A percentile compares a stretch with the other conserved stretches of the same genome.
Evolutionary conservation across 1,140 invertebrate species (phyloP).

Genomic region (Zaprionus ornatus): DNA sequence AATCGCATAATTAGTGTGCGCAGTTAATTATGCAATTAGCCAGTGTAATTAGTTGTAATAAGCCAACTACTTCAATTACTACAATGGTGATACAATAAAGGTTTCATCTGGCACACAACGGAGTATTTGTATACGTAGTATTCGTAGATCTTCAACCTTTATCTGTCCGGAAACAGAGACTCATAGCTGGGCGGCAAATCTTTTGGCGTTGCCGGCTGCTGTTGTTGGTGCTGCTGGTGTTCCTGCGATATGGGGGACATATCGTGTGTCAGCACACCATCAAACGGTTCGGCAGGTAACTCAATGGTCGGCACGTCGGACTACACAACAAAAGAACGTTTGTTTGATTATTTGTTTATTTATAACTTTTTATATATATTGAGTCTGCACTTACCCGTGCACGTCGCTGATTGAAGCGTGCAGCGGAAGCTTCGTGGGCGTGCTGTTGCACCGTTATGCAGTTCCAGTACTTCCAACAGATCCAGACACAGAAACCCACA

Average conservation of each 20-base stretch:
- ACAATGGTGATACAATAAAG: conserved; percentile 43
- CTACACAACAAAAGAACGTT: conserved; percentile 26
- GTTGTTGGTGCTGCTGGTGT: conserved; percentile 41
- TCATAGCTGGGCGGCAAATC: conserved; percentile 82
- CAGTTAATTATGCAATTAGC: conserved; percentile 28
- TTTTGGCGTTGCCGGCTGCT: conserved; percentile 68
- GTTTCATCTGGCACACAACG: conserved; percentile 64
- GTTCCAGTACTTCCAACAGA: conserved; percentile 83
- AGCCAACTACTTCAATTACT: conserved; percentile 29
- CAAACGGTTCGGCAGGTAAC: conserved; percentile 53
- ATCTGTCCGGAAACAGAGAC: conserved; percentile 82
- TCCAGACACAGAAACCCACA: conserved; percentile 80
- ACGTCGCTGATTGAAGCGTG: conserved; percentile 63
- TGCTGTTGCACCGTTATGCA: conserved; percentile 81
- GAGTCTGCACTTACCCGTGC: conserved; percentile 46
- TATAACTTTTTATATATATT: background rate
- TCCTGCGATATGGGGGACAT: conserved; percentile 36
- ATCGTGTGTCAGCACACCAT: conserved; percentile 44
- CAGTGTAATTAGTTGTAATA: conserved; percentile 26
- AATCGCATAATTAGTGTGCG: conserved; percentile 1
- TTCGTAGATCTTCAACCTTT: conserved; percentile 38
- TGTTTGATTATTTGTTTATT: background rate
- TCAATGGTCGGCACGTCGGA: conserved; percentile 75
- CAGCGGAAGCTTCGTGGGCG: conserved; percentile 74
- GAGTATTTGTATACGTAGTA: conserved; percentile 24